Conservation (phyloP, 2,888 invertebrate genomes). For the Brachyptera risi region DNA sequence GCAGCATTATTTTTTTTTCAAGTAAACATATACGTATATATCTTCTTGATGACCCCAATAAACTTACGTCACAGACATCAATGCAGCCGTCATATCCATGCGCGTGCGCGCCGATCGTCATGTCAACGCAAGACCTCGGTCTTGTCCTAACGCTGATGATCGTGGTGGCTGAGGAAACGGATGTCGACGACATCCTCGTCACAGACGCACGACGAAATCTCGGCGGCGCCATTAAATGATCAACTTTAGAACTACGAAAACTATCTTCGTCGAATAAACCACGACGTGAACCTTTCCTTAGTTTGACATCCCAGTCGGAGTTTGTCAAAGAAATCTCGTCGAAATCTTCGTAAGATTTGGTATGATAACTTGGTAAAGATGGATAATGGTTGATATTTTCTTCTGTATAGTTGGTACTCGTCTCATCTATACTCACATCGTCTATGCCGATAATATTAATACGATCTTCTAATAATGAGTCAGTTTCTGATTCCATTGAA, state of each 20-base stretch:
- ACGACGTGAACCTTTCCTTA: background rate
- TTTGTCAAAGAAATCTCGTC: background rate
- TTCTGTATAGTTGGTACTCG: too few species aligned
- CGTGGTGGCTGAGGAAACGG: conserved; percentile 17
- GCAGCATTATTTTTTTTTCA: too few species aligned
- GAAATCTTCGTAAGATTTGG: conserved; percentile 6
- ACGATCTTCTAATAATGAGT: background rate
- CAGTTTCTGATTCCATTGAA: background rate
- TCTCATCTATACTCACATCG: background rate
- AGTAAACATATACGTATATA: too few species aligned
- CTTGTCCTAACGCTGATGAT: background rate
- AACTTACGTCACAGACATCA: conserved; percentile 1
- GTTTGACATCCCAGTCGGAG: conserved; percentile 2
- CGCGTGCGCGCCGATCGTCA: background rate
- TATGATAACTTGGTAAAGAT: conserved; percentile 12
- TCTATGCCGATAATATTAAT: conserved; percentile 3
- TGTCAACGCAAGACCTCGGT: background rate
- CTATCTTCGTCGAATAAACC: conserved; percentile 1
- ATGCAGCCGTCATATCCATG: background rate
- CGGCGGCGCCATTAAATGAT: conserved; percentile 7
- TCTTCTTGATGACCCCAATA: background rate
- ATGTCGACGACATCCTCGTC: conserved; percentile 16
- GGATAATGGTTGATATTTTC: too few species aligned
- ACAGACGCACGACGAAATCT: conserved; percentile 17
- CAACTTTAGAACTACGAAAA: background rate